Evolutionary conservation across 2,888 invertebrate genomes (phyloP), one percentile per base, ranked within the genome.

Genomic region (Phymatocera aterrima): DNA sequence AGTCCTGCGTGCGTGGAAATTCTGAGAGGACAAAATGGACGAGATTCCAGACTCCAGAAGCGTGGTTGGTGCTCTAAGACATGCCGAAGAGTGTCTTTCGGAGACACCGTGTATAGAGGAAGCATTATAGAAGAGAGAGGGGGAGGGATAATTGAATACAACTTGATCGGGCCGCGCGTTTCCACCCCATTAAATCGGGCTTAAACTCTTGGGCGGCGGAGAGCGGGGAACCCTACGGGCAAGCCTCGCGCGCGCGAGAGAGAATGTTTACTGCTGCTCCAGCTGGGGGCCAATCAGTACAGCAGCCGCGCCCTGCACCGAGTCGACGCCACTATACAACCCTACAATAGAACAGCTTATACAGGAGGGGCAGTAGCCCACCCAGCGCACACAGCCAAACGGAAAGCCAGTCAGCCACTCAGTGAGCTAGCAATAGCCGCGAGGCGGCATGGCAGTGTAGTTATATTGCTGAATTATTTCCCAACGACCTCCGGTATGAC

Each of bases 111-210:
- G 80, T 46, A 43, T 72, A 72, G 57, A 24, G 70, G 77, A 57
- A 68, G 51, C 77, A 61, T 77, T 61, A 75, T 77, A 48, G 79
- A 64, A 37, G 77, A 79, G 80, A 77, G 77, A 40, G 72, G 15
- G 77, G 75, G 84, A 85, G 88, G 89, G 89, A 90, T 90, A 90
- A 90, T 90, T 90, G 90, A 90, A 90, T 90, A 89, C 89, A 90
- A 90, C 89, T 90, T 89, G 89, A 90, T 90, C 90, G 89, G 88
- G 88, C 87, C 87, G 87, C 87, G 88, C 88, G 87, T 90, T 90
- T 90, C 90, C 88, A 89, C 88, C 88, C 89, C 90, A 90, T 90
- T 90, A 90, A 90, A 90, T 90, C 88, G 88, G 87, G 88, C 89
- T 90, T 88, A 89, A 89, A 88, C 88, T 88, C 85, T 82, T 78